Evolutionary conservation across 2,113 vertebrate genomes (phyloP), one percentile per base, ranked within the genome.

Genomic region (Lichenostomus cassidix): DNA sequence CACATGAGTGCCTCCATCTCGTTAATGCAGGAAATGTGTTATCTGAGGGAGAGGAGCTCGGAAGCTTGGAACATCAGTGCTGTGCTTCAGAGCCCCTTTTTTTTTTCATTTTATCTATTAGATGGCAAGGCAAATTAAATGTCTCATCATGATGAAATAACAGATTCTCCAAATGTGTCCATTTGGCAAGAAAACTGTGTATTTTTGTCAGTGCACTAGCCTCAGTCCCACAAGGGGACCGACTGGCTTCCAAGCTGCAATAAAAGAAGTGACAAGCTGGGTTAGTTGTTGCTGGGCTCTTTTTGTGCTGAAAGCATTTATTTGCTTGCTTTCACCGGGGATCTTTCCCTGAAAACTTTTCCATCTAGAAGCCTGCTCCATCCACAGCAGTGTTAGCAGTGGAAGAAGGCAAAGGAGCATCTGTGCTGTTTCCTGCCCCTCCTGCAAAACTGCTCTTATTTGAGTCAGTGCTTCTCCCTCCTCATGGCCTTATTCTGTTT

Each of bases 1-100:
- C 87, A 93, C 94, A 94, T 95, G 96, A 97, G 58, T 95, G 87
- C 77, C n/a, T 89, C 77, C 88, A 92, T 94, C 93, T 95, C 44
- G 5, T 89, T 95, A 96, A 96, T 96, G 94, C 56, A 87, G 90
- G 74, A 96, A 93, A 95, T 91, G 94, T 87, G 90, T 90, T 90
- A 88, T 95, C 68, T 64, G 83, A 92, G 74, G 70, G 70, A 94
- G 77, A 87, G 39, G 47, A 89, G 18, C 47, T 87, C 4, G 6
- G 44, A 81, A 88, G 55, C 59, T 64, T 70, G 70, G 42, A 87
- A 77, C 5, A 0, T 58, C 85, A 71, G 55, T 42, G 52, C 35
- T 62, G 46, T 70, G 21, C 56, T 93, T 97, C 87, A 89, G 63
- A 92, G 70, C 11, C 27, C 53, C 53, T 44, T 69, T 63, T 47